Base-by-base conservation (phyloP, 2,113 vertebrate genomes). In the Albula glossodonta region DNA sequence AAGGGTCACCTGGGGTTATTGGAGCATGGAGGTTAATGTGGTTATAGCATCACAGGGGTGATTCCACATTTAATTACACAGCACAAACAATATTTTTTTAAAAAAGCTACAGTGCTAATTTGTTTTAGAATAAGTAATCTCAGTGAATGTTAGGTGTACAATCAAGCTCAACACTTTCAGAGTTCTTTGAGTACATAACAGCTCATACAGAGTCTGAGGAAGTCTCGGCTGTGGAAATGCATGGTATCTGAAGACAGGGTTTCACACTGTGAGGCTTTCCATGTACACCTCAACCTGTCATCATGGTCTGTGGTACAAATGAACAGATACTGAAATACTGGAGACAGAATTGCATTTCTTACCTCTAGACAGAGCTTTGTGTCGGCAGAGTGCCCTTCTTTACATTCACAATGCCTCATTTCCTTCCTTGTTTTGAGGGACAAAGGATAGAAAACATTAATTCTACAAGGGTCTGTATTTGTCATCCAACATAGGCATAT, bases 391-490 rank as follows among this genome's bases (percentile, higher is more conserved):
- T 25, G 70, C n/a, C 70, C 70, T 74, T 74, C 51, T 57, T 2
- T 84, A 25, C n/a, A 31, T 1, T n/a, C 19, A 74, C 2, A 74
- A 74, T 31, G 25, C 2, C n/a, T 74, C 25, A 31, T 74, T 74
- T 56, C 52, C 6, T 86, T 77, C 81, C 50, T 17, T 11, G 31
- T 31, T 87, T 49, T 31, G 53, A 66, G 11, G 13, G 79, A 57
- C 53, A 87, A 70, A 77, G 80, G 83, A 82, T 22, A 48, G 80
- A 52, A 83, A 53, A 83, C 78, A 78, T 84, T 66, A 48, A 82
- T 87, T 89, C 49, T 83, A 88, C 90, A 87, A 90, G 83, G 70
- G n/a, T 83, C 66, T 87, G 56, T 89, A 82, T 90, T 90, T 91
- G 87, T 86, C 87, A 79, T 57, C 77, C 81, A 85, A 79, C 84